Percentiles rank a stretch among this genome's conserved stretches.
These are phyloP conservation scores for Agapornis canus DNA, from an alignment of 2,797 vertebrate species.

Conservation along the genomic window DNA sequence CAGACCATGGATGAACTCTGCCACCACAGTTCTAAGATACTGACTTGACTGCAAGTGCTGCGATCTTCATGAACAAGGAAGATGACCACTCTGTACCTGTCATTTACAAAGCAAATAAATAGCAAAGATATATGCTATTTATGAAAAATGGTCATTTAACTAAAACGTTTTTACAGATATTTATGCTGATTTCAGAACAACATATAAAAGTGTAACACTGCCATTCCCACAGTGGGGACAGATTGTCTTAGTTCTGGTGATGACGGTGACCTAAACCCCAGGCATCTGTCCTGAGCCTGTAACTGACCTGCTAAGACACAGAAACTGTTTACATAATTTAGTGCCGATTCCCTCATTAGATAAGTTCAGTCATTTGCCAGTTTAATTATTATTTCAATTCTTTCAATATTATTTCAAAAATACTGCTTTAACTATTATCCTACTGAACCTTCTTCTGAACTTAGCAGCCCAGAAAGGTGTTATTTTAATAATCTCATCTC, in stretches of 20 bases:
- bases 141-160: background rate
- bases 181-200: background rate
- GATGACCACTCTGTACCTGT: background rate
- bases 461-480: background rate
- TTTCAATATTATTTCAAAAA: background rate
- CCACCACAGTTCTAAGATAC: background rate
- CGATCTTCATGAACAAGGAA: background rate
- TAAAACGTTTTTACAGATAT: background rate
- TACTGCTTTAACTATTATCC: background rate
- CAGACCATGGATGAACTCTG: background rate
- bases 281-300: background rate
- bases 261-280: background rate
- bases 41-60: background rate
- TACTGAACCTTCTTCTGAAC: background rate
- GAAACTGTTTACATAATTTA: background rate
- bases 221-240: background rate
- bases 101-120: no score
- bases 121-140: rapidly evolving
- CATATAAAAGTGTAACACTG: rapidly evolving
- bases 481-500: background rate
- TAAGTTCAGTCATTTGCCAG: background rate
- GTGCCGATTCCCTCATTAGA: background rate
- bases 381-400: background rate
- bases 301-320: background rate
- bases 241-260: background rate